Evolutionary conservation across 2,113 vertebrate genomes (phyloP).

Genomic region (Pholis gunnellus): DNA sequence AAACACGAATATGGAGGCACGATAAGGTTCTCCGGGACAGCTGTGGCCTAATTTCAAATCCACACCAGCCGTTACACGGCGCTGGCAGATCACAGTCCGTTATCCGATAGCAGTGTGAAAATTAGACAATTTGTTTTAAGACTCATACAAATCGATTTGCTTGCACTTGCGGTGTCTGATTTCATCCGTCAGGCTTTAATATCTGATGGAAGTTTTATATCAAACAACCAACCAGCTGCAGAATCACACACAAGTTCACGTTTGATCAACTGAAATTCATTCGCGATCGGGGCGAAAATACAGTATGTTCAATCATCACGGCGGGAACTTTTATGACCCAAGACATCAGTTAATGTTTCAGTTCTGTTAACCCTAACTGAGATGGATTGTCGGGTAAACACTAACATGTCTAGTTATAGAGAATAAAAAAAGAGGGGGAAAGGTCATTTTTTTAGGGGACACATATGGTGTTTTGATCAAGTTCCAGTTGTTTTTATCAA

Average conservation of each 20-base stretch:
- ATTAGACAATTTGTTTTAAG: conserved; percentile 72
- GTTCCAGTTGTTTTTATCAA: neutral
- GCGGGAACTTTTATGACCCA: neutral
- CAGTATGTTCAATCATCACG: neutral
- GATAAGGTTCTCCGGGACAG: conserved; percentile 75
- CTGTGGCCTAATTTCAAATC: conserved; percentile 80
- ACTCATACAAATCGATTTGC: conserved; percentile 67
- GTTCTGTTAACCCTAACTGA: neutral
- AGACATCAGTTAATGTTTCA: neutral
- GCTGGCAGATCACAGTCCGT: conserved; percentile 62
- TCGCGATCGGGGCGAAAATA: neutral
- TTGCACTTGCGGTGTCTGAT: conserved; percentile 18
- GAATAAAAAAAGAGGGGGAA: no score
- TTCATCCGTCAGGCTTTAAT: conserved; percentile 2
- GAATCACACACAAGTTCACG: neutral
- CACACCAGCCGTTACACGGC: conserved; percentile 67
- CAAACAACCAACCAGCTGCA: neutral
- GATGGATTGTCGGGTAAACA: neutral
- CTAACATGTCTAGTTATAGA: neutral
- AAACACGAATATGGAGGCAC: conserved; percentile 71
- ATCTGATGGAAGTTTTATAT: neutral
- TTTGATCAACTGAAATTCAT: neutral
- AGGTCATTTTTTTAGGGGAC: no score
- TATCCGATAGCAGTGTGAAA: conserved; percentile 80
- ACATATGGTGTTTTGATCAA: no score